Evolutionary conservation across 2,888 invertebrate species (phyloP), one percentile per base, ranked within the genome.

Genomic region (Stenoptilia bipunctidactyla): DNA sequence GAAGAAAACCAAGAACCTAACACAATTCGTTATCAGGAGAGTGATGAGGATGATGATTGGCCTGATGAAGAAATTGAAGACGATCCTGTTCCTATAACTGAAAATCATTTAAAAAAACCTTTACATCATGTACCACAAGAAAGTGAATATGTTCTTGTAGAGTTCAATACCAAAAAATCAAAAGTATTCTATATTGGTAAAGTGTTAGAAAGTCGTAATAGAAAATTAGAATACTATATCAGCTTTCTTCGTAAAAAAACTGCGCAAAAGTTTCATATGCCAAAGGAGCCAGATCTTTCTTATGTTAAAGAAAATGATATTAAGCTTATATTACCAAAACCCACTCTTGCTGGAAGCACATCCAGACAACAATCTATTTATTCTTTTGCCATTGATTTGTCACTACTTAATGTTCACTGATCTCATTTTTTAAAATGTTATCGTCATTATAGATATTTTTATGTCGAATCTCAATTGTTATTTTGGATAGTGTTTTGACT

Each of bases 281-380:
- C 42, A 9, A 30, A 30, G 38, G 39, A 39, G 25, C 42, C 42
- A 2, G 42, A 45, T 39, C 40, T 45, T 34, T 40, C 41, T 14
- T 27, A 39, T 42, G 38, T 46, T 1, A 41, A 38, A 33, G 44
- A 46, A 27, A 13, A 42, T 41, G 44, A 46, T 43, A 9, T 45
- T 36, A 47, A 45, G 40, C 44, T 40, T 41, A 42, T 47, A 35
- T 38, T 47, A 14, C 42, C 39, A 34, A 30, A 20, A 15, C 30
- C 27, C 38, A 27, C 27, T 6, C 10, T 30, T 4, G 30, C 10
- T 12, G 30, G 30, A 30, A 30, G 6, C 3, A 6, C 30, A 12
- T 30, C n/a, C 30, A 30, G 30, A n/a, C n/a, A n/a, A n/a, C n/a
- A n/a, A n/a, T n/a, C n/a, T n/a, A n/a, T n/a, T n/a, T n/a, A n/a